phyloP scores from a whole-genome alignment of 2,797 vertebrate species.

The Tadarida brasiliensis region DNA sequence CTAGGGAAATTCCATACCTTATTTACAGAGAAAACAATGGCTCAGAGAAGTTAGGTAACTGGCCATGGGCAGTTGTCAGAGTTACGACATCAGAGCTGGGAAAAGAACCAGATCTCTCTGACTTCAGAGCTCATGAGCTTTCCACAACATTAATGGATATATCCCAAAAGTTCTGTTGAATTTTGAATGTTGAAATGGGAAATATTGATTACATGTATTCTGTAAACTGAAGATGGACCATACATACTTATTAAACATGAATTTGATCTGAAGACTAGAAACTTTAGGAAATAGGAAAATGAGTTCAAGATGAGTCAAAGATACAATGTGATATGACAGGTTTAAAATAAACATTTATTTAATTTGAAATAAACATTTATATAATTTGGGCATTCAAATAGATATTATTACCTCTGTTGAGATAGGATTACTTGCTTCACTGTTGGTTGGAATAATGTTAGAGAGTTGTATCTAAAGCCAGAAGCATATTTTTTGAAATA shows the following conservation, averaged over 20 bases:
- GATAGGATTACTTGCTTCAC: not conserved
- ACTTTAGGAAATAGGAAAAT: not conserved
- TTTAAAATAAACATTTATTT: slow-evolving; percentile 49
- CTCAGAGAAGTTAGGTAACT: not conserved
- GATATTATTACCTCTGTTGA: not conserved
- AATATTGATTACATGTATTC: not conserved
- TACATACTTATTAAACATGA: not conserved
- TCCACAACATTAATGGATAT: not conserved
- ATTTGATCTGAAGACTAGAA: slow-evolving; percentile 16
- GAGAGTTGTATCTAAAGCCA: not conserved
- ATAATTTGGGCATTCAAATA: not conserved
- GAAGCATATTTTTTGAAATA: not conserved
- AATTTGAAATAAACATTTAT: slow-evolving; percentile 37
- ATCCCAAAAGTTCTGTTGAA: not conserved
- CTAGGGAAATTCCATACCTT: not conserved
- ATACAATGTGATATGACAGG: not conserved
- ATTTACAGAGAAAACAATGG: not conserved
- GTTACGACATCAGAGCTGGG: not conserved
- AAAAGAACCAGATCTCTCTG: not conserved
- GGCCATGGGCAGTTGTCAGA: not conserved
- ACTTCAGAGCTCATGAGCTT: not conserved
- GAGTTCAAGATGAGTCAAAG: not conserved
- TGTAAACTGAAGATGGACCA: not conserved
- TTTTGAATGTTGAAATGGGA: slow-evolving; percentile 5
- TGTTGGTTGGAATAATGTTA: not conserved